Conservation (phyloP, 1,140 invertebrate genomes). For the Tetramorium simillimum region DNA sequence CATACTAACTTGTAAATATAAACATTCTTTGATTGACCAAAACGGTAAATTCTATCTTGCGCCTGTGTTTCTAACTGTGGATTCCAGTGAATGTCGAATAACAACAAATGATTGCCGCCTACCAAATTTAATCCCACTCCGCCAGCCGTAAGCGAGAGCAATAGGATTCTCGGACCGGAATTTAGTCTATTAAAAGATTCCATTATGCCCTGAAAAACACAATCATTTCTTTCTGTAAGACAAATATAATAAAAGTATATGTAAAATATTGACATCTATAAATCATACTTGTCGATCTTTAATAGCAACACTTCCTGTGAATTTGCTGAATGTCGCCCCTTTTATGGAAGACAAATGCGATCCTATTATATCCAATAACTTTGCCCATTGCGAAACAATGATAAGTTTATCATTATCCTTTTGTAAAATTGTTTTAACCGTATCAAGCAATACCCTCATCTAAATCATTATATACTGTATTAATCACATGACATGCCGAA, state of each 20-base stretch:
- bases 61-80: constrained; percentile 96
- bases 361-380: constrained; percentile 90
- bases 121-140: constrained; percentile 96
- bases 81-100: constrained; percentile 98
- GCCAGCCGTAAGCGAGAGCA: constrained; percentile 95
- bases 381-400: constrained; percentile 95
- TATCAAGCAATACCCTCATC: constrained; percentile 87
- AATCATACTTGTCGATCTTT: constrained; percentile 81
- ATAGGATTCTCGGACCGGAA: constrained; percentile 87
- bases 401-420: constrained; percentile 89
- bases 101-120: constrained; percentile 95
- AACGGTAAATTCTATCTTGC: constrained; percentile 95
- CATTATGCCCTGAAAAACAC: constrained; percentile 86
- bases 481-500: constrained; percentile 3
- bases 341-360: constrained; percentile 85
- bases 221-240: constrained; percentile 3
- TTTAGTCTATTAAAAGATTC: constrained; percentile 90
- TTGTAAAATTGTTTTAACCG: constrained; percentile 86
- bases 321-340: constrained; percentile 86
- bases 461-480: constrained; percentile 71
- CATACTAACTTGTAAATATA: constrained; percentile 91
- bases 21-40: constrained; percentile 94
- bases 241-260: not conserved
- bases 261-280: not conserved
- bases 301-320: constrained; percentile 89